Evolutionary conservation across 2,113 vertebrate genomes (phyloP), one percentile per base, ranked within the genome.

Genomic region (Lepus timidus): DNA sequence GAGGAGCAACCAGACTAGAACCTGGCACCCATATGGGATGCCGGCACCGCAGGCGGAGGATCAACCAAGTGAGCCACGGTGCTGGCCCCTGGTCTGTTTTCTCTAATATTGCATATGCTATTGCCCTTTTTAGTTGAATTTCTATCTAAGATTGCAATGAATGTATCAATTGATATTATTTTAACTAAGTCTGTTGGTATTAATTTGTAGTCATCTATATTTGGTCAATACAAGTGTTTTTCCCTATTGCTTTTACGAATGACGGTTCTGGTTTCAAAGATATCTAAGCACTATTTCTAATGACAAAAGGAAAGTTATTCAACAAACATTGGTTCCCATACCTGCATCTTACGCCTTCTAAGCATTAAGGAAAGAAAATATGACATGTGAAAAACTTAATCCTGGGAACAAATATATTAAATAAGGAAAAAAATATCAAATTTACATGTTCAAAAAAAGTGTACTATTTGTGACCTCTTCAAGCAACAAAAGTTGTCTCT

Each of bases 101-200:
- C 71, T 61, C 81, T 68, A 87, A 49, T 68, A 27, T 36, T 71
- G 31, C 13, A 16, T 70, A 58, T 12, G 58, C 75, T 29, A 33
- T 81, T 96, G 61, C 16, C 95, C 87, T 29, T 23, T 75, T 92
- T 93, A 36, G 31, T 44, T 85, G 25, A 39, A 14, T 85, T 67
- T 85, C 36, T 87, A 75, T 25, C 44, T 44, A 91, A 22, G 6
- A 85, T 67, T 93, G 17, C 1, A 49, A 36, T 93, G 20, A 49
- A 23, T 73, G 91, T 93, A 39, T 84, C 10, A 17, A 1, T 89
- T 91, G 76, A 11, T 81, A 68, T 74, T 82, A 1, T 80, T 94
- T 87, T 75, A 88, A 92, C 84, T 71, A 80, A 64, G 7, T 33
- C 23, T 65, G 65, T 88, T 31, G 10, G 33, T 75, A 94, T 74